Percentiles rank a stretch among this genome's conserved stretches.
phyloP scores from a whole-genome alignment of 2,113 vertebrate species.

The Mobula birostris region DNA sequence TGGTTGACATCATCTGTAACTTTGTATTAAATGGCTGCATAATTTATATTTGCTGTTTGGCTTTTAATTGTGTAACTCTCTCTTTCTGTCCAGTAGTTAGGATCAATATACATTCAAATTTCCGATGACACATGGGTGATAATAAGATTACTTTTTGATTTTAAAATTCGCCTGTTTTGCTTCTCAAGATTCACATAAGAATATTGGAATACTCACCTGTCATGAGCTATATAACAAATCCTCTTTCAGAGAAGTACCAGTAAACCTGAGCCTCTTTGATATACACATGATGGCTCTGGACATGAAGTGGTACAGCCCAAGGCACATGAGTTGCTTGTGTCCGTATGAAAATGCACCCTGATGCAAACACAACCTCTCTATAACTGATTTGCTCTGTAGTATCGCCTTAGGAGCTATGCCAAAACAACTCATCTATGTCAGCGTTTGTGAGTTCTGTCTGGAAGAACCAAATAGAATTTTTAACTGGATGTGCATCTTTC shows the following conservation, averaged over 20 bases:
- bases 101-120: too few species aligned
- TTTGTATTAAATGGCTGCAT: background rate
- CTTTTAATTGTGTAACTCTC: too few species aligned
- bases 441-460: background rate
- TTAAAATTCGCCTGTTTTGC: too few species aligned
- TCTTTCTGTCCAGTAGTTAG: too few species aligned
- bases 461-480: background rate
- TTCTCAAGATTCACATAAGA: too few species aligned
- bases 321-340: background rate
- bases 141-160: too few species aligned
- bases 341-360: background rate
- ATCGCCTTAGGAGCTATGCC: background rate
- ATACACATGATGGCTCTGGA: background rate
- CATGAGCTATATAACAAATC: too few species aligned
- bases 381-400: background rate
- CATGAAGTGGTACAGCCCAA: background rate
- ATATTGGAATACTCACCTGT: too few species aligned
- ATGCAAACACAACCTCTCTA: background rate
- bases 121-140: too few species aligned
- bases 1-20: too few species aligned
- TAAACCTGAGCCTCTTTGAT: background rate
- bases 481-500: background rate
- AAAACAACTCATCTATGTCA: background rate
- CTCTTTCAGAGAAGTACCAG: too few species aligned
- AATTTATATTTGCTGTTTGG: too few species aligned